Evolutionary conservation across 2,888 invertebrate genomes (phyloP).

Genomic region (Leuctra nigra): DNA sequence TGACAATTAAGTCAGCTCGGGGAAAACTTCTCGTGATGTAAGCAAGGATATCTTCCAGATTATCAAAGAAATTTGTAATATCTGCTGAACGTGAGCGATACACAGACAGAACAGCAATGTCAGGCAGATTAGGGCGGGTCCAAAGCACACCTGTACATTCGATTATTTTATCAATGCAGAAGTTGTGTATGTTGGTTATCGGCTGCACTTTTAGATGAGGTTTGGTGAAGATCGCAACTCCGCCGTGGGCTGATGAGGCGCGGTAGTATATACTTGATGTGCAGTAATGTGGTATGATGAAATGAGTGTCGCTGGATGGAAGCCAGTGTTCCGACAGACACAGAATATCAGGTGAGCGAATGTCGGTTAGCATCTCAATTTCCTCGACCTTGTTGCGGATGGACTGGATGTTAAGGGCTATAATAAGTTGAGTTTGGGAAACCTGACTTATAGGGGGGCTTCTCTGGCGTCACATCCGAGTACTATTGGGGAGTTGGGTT

Average conservation of each 20-base stretch:
- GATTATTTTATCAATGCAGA: background rate
- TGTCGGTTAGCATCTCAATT: background rate
- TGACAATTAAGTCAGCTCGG: background rate
- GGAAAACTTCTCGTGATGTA: background rate
- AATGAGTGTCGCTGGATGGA: background rate
- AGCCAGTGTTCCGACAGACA: constrained; percentile 6
- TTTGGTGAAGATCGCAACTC: background rate
- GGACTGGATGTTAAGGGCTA: background rate
- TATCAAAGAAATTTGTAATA: background rate
- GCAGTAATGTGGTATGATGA: background rate
- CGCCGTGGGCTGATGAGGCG: background rate
- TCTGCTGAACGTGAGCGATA: background rate
- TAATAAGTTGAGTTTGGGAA: no score
- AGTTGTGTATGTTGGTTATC: no score
- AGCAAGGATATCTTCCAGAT: background rate
- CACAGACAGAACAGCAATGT: background rate
- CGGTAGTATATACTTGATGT: background rate
- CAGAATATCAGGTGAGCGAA: background rate
- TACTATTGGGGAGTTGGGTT: no score
- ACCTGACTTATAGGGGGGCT: no score
- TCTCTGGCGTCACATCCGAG: no score
- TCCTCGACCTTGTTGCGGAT: background rate
- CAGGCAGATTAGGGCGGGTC: background rate
- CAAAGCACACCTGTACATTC: background rate
- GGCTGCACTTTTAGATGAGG: background rate